These are phyloP conservation scores for Rattus rattus DNA, from an alignment of 2,113 vertebrate genomes.

Conservation along the genomic window DNA sequence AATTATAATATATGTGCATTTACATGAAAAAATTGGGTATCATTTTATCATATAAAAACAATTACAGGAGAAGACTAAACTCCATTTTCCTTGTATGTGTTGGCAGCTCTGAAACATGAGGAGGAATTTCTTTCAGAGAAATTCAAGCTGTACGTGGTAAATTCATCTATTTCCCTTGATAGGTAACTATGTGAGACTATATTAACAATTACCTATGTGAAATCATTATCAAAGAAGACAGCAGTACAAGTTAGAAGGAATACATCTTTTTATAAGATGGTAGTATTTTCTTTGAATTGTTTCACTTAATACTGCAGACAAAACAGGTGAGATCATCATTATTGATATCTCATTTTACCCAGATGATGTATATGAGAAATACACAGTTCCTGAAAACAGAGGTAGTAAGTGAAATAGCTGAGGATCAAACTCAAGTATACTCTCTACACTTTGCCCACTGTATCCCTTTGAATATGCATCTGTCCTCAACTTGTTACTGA, in stretches of 20 bases:
- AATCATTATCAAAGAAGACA: neutral
- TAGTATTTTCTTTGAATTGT: neutral
- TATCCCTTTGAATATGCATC: neutral
- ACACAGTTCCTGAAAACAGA: neutral
- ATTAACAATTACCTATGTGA: neutral
- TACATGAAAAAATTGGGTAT: neutral
- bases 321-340: neutral
- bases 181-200: neutral
- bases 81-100: neutral
- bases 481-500: neutral
- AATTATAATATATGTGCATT: neutral
- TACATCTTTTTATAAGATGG: neutral
- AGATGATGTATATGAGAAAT: neutral
- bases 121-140: slow-evolving; percentile 32
- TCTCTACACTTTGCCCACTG: neutral
- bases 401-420: neutral
- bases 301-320: neutral
- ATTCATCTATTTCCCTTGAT: slow-evolving; percentile 5
- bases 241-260: neutral
- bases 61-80: neutral
- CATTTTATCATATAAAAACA: neutral
- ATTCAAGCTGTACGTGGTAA: slow-evolving; percentile 12
- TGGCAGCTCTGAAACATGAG: neutral
- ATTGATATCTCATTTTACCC: neutral
- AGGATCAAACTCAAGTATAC: neutral